phyloP scores from a whole-genome alignment of 2,888 invertebrate genomes.

The Stictocephala bisonia region DNA sequence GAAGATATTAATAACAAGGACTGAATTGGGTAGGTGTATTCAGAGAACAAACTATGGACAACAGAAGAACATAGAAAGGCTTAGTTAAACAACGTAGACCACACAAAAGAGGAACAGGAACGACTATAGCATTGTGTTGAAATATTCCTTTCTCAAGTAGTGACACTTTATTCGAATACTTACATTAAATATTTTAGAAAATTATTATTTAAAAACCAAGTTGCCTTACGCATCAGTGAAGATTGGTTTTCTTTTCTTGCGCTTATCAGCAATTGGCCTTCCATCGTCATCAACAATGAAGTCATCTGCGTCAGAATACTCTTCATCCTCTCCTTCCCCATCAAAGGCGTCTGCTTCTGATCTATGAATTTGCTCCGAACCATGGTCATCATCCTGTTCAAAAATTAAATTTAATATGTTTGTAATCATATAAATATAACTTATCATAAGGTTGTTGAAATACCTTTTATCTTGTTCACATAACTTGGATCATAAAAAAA shows the following conservation, averaged over 20 bases:
- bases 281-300: slow-evolving; percentile 98
- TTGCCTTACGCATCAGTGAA: slow-evolving; percentile 85
- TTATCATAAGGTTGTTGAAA: too few species aligned
- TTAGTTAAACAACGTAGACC: too few species aligned
- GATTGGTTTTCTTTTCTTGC: slow-evolving; percentile 82
- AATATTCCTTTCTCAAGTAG: too few species aligned
- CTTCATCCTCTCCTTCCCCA: slow-evolving; percentile 84
- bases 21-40: too few species aligned
- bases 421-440: neutral
- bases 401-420: too few species aligned
- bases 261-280: slow-evolving; percentile 83
- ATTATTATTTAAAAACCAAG: neutral
- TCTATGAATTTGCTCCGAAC: slow-evolving; percentile 74
- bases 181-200: slow-evolving; percentile 15
- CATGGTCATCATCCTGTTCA: slow-evolving; percentile 79
- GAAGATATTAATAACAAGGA: too few species aligned
- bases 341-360: slow-evolving; percentile 76
- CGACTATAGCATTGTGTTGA: too few species aligned
- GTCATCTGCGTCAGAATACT: slow-evolving; percentile 90
- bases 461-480: slow-evolving; percentile 29
- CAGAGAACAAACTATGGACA: too few species aligned
- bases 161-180: too few species aligned
- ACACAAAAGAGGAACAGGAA: too few species aligned
- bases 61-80: too few species aligned
- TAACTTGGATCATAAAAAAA: slow-evolving; percentile 1